These are phyloP conservation scores for Tenebrosternarchus preto DNA, from an alignment of 2,113 vertebrate genomes.

Conservation along the genomic window DNA sequence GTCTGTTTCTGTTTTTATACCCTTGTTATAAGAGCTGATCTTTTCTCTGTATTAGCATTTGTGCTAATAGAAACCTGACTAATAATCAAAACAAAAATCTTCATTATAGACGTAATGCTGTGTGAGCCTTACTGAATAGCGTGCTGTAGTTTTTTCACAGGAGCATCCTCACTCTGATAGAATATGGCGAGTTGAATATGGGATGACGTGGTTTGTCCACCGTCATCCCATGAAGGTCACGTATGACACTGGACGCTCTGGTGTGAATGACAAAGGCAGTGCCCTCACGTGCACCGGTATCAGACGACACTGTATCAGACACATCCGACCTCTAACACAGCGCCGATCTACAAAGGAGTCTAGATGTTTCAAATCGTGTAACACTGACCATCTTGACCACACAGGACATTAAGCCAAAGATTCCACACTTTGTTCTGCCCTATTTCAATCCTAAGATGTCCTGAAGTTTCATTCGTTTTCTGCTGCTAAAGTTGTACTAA, in stretches of 20 bases:
- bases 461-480: no score
- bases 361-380: background rate
- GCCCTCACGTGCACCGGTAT: background rate
- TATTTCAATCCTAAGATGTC: no score
- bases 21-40: background rate
- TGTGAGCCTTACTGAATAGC: background rate
- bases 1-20: background rate
- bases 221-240: constrained; percentile 32
- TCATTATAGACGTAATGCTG: background rate
- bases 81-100: background rate
- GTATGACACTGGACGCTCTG: background rate
- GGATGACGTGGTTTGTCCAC: background rate
- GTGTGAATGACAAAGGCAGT: background rate
- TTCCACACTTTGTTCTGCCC: no score
- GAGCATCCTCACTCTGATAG: background rate
- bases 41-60: no score
- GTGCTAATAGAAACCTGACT: no score
- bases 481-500: no score
- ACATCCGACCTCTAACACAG: background rate
- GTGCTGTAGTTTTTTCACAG: constrained; percentile 1
- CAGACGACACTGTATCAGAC: background rate
- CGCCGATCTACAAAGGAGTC: background rate
- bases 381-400: background rate
- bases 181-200: background rate
- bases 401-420: background rate